Evolutionary conservation across 2,797 vertebrate species (phyloP).

Genomic region (Mycteria americana): DNA sequence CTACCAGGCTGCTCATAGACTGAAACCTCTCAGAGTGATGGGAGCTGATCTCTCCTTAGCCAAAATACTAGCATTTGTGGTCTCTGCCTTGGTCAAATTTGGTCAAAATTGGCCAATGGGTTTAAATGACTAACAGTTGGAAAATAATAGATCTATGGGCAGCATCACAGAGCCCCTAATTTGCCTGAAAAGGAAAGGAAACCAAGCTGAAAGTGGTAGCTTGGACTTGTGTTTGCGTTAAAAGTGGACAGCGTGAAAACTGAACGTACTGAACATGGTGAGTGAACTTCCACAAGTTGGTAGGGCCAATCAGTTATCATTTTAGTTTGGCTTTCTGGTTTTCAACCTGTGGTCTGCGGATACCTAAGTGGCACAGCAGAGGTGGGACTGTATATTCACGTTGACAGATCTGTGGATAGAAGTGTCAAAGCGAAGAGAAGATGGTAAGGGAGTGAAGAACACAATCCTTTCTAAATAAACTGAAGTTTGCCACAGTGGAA

Average conservation of each 20-base stretch:
- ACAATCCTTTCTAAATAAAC: neutral
- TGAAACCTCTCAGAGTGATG: accelerated
- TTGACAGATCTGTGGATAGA: neutral
- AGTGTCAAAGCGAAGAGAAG: neutral
- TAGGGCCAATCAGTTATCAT: neutral
- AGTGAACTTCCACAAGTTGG: neutral
- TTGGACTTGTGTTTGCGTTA: neutral
- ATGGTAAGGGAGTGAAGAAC: neutral
- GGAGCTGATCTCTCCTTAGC: neutral
- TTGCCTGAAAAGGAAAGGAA: neutral
- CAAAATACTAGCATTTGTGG: neutral
- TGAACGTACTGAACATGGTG: neutral
- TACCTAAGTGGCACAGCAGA: neutral
- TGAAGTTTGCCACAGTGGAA: neutral
- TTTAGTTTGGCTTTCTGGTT: neutral
- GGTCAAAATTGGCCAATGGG: neutral
- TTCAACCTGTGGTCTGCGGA: neutral
- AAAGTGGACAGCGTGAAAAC: neutral
- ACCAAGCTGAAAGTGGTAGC: neutral
- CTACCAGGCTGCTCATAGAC: neutral
- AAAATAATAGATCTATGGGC: neutral
- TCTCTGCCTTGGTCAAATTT: neutral
- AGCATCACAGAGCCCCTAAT: neutral
- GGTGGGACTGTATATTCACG: neutral
- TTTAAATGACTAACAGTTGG: neutral